These are phyloP conservation scores for Noctua fimbriata DNA, from an alignment of 2,888 invertebrate genomes.

Conservation along the genomic window DNA sequence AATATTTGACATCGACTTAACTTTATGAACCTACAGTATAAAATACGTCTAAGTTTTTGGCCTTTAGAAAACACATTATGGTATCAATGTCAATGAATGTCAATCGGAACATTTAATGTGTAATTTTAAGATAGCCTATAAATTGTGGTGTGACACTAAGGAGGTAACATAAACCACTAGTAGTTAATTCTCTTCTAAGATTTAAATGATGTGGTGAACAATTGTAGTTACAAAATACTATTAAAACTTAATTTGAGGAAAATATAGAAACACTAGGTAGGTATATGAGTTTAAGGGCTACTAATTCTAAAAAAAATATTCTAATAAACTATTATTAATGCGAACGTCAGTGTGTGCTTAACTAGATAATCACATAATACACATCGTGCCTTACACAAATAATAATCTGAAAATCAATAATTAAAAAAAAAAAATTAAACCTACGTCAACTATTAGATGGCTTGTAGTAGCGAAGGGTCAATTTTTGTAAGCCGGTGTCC, in stretches of 20 bases:
- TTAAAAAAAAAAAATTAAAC: neutral
- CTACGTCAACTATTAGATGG: neutral
- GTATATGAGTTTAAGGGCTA: neutral
- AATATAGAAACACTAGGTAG: neutral
- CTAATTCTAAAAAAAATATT: neutral
- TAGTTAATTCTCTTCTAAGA: neutral
- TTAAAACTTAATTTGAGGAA: neutral
- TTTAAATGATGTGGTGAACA: neutral
- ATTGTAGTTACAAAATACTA: neutral
- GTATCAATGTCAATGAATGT: constrained; percentile 52
- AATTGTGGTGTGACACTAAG: constrained; percentile 29
- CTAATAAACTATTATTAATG: no score
- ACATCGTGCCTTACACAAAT: neutral
- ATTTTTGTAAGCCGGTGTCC: no score
- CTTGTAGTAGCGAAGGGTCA: no score
- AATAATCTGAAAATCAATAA: neutral
- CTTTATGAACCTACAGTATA: constrained; percentile 29
- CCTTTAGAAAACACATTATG: neutral
- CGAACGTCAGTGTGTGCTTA: neutral
- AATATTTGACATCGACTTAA: constrained; percentile 25
- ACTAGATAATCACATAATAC: neutral
- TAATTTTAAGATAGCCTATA: constrained; percentile 38
- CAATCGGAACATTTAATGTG: constrained; percentile 49
- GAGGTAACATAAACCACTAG: neutral
- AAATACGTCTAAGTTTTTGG: constrained; percentile 7